Percentiles rank a stretch among this genome's conserved stretches.
phyloP scores from a whole-genome alignment of 2,113 vertebrate species.

The Brachyhypopomus occidentalis region DNA sequence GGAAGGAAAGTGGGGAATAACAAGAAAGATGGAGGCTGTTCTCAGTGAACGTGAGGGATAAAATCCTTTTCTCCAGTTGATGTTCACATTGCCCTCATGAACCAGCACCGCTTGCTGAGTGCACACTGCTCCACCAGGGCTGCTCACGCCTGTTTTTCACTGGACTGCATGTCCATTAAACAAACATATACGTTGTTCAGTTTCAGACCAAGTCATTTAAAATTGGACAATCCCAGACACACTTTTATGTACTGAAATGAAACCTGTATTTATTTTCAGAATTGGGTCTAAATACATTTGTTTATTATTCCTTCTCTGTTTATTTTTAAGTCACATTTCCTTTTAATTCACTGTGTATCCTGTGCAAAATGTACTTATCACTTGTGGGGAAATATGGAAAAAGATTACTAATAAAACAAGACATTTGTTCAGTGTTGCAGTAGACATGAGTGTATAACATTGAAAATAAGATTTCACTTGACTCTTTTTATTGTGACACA shows the following conservation, averaged over 20 bases:
- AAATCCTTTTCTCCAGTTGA: constrained; percentile 81
- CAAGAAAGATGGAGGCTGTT: constrained; percentile 55
- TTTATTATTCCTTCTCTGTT: constrained; percentile 63
- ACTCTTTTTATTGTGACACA: constrained; percentile 50
- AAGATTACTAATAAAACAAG: constrained; percentile 59
- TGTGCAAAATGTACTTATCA: constrained; percentile 63
- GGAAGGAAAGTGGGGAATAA: constrained; percentile 43
- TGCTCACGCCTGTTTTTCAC: constrained; percentile 82
- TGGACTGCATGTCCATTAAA: constrained; percentile 89
- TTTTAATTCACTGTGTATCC: constrained; percentile 57
- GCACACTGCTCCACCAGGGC: constrained; percentile 81
- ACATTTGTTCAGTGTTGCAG: constrained; percentile 64
- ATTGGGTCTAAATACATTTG: constrained; percentile 62
- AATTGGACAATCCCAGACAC: constrained; percentile 61
- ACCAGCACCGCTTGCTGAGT: constrained; percentile 85
- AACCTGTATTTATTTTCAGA: constrained; percentile 78
- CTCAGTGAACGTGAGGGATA: constrained; percentile 77
- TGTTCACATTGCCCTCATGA: constrained; percentile 83
- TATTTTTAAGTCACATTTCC: constrained; percentile 59
- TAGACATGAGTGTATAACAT: constrained; percentile 57
- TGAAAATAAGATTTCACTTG: constrained; percentile 45
- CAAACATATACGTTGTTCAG: constrained; percentile 76
- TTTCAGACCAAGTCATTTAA: constrained; percentile 61
- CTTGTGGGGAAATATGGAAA: constrained; percentile 56
- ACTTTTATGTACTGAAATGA: constrained; percentile 55